Evolutionary conservation across 1,140 invertebrate genomes (phyloP).

Genomic region (Melitaea cinxia): DNA sequence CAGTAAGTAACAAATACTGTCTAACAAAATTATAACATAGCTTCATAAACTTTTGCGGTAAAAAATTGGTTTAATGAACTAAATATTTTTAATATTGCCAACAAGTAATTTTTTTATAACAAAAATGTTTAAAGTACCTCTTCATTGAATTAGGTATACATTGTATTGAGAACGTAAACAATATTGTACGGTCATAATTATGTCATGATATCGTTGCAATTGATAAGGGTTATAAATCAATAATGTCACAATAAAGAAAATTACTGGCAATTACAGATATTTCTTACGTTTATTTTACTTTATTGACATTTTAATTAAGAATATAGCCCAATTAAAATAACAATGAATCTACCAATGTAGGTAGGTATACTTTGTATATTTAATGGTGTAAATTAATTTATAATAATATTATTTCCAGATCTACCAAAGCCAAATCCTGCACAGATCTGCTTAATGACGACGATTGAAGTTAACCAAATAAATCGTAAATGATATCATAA

Average conservation of each 20-base stretch:
- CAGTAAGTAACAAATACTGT: constrained; percentile 57
- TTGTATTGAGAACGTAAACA: neutral
- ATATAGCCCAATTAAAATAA: no score
- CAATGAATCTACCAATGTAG: no score
- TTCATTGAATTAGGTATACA: neutral
- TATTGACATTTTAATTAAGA: neutral
- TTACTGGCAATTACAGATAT: neutral
- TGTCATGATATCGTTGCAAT: neutral
- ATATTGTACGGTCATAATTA: neutral
- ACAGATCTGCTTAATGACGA: constrained; percentile 81
- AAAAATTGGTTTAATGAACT: no score
- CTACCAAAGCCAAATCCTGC: constrained; percentile 83
- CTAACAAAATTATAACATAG: no score
- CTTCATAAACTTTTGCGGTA: no score
- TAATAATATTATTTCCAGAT: constrained; percentile 64
- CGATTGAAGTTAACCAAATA: constrained; percentile 51
- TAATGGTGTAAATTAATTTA: no score
- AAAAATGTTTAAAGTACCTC: neutral
- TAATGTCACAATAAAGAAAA: neutral
- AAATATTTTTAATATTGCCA: no score
- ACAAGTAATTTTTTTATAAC: neutral
- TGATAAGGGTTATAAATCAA: neutral
- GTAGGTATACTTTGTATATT: no score
- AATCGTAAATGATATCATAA: neutral
- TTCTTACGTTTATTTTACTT: no score